phyloP scores from a whole-genome alignment of 2,888 invertebrate genomes.

The Pristionchus arcanus region DNA sequence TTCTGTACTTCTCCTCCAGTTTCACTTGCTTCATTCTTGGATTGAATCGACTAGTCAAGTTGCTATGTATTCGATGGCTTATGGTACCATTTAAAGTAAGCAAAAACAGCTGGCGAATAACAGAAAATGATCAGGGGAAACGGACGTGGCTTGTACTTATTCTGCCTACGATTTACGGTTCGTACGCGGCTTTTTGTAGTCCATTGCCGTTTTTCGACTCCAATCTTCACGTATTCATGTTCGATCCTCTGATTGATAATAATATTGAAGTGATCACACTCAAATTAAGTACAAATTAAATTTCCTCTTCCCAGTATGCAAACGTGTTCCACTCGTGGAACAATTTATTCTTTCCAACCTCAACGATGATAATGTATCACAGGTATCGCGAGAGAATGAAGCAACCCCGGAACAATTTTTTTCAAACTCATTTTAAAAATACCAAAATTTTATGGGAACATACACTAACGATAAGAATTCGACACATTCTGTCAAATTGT shows the following conservation, averaged over 20 bases:
- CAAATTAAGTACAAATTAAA: not conserved
- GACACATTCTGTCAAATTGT: too few species aligned
- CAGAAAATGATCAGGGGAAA: not conserved
- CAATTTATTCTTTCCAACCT: not conserved
- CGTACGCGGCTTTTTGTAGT: not conserved
- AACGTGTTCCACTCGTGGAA: not conserved
- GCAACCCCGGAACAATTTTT: too few species aligned
- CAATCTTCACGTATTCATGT: not conserved
- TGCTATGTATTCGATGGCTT: not conserved
- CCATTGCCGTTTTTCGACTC: not conserved
- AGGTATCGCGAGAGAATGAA: too few species aligned
- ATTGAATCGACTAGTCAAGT: not conserved
- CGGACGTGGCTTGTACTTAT: not conserved
- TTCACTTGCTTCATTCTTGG: not conserved
- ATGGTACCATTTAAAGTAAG: not conserved
- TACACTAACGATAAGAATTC: too few species aligned
- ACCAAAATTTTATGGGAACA: too few species aligned
- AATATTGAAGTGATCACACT: not conserved
- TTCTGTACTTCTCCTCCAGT: not conserved
- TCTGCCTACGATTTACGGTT: not conserved
- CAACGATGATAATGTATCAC: not conserved
- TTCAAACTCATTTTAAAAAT: too few species aligned
- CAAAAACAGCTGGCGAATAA: not conserved
- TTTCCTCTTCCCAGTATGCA: not conserved
- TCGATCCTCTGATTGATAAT: not conserved